Percentiles rank a stretch among this genome's conserved stretches.
phyloP scores from a whole-genome alignment of 1,140 invertebrate species.

The Whitmania pigra region DNA sequence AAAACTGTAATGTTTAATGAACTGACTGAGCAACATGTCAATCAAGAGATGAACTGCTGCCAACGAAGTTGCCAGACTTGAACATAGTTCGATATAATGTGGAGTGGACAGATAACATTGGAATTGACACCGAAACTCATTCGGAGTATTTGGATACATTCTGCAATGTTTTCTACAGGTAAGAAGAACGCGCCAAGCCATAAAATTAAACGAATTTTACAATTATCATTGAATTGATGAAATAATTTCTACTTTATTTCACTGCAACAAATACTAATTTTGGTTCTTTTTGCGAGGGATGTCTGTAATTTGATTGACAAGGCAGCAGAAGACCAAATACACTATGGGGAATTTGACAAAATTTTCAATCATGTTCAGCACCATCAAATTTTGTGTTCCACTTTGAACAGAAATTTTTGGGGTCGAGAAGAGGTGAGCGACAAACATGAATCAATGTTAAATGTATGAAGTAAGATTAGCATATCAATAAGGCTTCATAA shows the following conservation, averaged over 20 bases:
- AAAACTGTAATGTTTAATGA: too few relatives aligned
- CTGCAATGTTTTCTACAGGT: conserved; percentile 48
- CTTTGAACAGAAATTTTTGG: conserved; percentile 89
- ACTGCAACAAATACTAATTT: neutral
- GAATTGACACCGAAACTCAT: conserved; percentile 79
- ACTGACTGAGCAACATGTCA: too few relatives aligned
- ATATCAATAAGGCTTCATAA: too few relatives aligned
- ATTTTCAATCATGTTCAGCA: conserved; percentile 75
- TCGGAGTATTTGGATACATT: conserved; percentile 88
- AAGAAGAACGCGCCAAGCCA: neutral
- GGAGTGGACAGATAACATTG: conserved; percentile 91
- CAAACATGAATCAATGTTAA: neutral
- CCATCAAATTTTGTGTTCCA: conserved; percentile 88
- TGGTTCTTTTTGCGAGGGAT: conserved; percentile 48
- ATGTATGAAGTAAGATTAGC: neutral
- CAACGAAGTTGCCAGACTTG: conserved; percentile 31
- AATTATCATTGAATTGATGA: neutral
- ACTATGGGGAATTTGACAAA: conserved; percentile 30
- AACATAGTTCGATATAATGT: conserved; percentile 60
- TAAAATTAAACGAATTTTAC: neutral
- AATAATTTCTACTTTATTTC: neutral
- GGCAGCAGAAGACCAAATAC: conserved; percentile 46
- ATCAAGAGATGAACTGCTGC: conserved; percentile 26
- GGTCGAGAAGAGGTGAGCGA: conserved; percentile 65
- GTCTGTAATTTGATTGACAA: conserved; percentile 60